phyloP scores from a whole-genome alignment of 2,888 invertebrate species.

The Allacma fusca region DNA sequence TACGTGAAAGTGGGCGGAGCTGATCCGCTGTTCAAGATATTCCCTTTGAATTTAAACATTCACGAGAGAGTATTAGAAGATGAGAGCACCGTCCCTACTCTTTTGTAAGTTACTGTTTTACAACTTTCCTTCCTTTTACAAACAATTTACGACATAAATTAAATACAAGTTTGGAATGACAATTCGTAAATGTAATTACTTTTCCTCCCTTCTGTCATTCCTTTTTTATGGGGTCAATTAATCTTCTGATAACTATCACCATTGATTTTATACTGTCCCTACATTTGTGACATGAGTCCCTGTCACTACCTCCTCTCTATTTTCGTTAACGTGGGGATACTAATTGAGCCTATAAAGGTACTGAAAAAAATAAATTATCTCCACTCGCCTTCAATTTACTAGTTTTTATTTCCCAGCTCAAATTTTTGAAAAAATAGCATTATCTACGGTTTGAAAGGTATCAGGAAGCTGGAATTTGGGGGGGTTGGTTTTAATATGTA shows the following conservation, averaged over 20 bases:
- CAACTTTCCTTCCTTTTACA: background rate
- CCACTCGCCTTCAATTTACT: no score
- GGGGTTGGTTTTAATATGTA: no score
- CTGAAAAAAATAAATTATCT: no score
- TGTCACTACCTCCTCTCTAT: background rate
- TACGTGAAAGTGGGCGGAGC: background rate
- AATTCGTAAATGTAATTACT: background rate
- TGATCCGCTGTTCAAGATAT: background rate
- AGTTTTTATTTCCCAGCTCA: no score
- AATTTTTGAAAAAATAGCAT: no score
- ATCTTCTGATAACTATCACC: background rate
- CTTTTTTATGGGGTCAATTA: background rate
- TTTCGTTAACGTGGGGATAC: no score
- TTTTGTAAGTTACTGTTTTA: background rate
- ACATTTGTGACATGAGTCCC: no score
- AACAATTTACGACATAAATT: no score
- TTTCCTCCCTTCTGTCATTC: background rate
- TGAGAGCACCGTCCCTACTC: background rate
- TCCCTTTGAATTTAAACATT: background rate
- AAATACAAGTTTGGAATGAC: background rate
- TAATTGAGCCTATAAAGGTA: no score
- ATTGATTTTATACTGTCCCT: no score
- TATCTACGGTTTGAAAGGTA: no score
- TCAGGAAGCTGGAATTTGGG: constrained; percentile 2
- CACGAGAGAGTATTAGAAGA: background rate